Evolutionary conservation across 2,797 vertebrate genomes (phyloP).

Genomic region (Centroberyx gerrardi): DNA sequence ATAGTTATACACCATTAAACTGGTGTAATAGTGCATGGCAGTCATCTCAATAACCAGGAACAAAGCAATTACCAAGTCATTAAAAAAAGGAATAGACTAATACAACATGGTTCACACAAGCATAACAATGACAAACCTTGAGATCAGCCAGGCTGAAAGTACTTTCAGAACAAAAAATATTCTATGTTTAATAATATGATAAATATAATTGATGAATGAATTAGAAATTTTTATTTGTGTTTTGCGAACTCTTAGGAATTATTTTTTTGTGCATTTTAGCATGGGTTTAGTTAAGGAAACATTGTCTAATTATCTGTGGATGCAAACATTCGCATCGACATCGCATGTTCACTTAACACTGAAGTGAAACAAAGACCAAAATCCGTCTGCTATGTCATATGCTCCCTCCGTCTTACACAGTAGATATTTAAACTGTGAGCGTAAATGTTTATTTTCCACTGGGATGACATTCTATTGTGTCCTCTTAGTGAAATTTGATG

Average conservation of each 20-base stretch:
- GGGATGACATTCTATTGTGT: slow-evolving; percentile 46
- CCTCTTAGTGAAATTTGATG: slow-evolving; percentile 64
- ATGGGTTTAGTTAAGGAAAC: slow-evolving; percentile 1
- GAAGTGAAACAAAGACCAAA: slow-evolving; percentile 23
- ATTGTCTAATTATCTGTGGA: neutral
- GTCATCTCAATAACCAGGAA: slow-evolving; percentile 83
- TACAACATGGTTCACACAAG: slow-evolving; percentile 68
- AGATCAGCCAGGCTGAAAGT: slow-evolving; percentile 32
- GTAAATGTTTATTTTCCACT: slow-evolving; percentile 57
- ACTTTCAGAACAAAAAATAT: slow-evolving; percentile 22
- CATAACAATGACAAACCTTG: slow-evolving; percentile 61
- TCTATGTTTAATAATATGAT: slow-evolving; percentile 22
- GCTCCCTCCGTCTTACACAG: slow-evolving; percentile 34
- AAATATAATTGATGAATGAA: neutral
- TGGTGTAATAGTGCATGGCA: slow-evolving; percentile 83
- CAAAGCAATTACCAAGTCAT: slow-evolving; percentile 83
- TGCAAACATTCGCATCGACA: slow-evolving; percentile 22
- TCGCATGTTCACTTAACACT: slow-evolving; percentile 5
- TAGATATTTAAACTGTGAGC: slow-evolving; percentile 39
- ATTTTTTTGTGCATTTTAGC: slow-evolving; percentile 8
- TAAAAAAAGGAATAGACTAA: slow-evolving; percentile 80
- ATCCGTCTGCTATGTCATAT: slow-evolving; percentile 5
- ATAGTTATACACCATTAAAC: slow-evolving; percentile 83
- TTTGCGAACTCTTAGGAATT: slow-evolving; percentile 1
- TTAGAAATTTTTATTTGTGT: neutral